Conservation (phyloP, 2,113 vertebrate genomes). For the Platichthys stellatus region DNA sequence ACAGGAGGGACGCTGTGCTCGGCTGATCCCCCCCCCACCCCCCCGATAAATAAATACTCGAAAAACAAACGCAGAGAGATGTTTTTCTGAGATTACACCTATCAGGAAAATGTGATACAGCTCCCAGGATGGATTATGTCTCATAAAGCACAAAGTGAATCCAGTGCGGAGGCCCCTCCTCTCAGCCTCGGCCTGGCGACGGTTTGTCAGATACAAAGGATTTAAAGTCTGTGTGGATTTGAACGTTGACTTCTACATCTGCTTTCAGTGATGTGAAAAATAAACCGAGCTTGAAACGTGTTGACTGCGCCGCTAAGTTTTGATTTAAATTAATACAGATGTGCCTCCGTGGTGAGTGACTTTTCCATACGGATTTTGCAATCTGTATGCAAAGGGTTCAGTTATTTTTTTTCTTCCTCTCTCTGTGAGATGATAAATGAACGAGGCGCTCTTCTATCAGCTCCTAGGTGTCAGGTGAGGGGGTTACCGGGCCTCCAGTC, state of each 20-base stretch:
- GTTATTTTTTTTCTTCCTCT: slow-evolving; percentile 7
- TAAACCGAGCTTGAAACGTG: slow-evolving; percentile 55
- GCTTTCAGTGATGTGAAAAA: slow-evolving; percentile 31
- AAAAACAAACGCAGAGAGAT: slow-evolving; percentile 26
- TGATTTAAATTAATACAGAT: slow-evolving; percentile 63
- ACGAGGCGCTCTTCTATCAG: slow-evolving; percentile 47
- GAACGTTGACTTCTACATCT: slow-evolving; percentile 36
- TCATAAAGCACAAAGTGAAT: not conserved
- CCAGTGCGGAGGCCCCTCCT: slow-evolving; percentile 2
- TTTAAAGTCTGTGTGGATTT: slow-evolving; percentile 39
- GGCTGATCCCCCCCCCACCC: not conserved
- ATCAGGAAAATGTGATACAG: slow-evolving; percentile 31
- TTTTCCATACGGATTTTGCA: slow-evolving; percentile 61
- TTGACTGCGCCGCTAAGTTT: slow-evolving; percentile 44
- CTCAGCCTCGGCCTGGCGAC: not conserved
- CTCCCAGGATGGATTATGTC: slow-evolving; percentile 21
- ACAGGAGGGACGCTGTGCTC: not conserved
- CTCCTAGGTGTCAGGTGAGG: slow-evolving; percentile 56
- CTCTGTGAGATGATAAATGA: slow-evolving; percentile 62
- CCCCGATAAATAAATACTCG: slow-evolving; percentile 36
- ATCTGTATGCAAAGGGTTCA: slow-evolving; percentile 62
- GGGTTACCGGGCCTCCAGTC: slow-evolving; percentile 33
- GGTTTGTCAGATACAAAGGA: slow-evolving; percentile 18
- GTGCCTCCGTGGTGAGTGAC: slow-evolving; percentile 42
- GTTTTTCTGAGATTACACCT: slow-evolving; percentile 36